These are phyloP conservation scores for Delphinus delphis DNA, from an alignment of 2,113 vertebrate species.

Conservation along the genomic window DNA sequence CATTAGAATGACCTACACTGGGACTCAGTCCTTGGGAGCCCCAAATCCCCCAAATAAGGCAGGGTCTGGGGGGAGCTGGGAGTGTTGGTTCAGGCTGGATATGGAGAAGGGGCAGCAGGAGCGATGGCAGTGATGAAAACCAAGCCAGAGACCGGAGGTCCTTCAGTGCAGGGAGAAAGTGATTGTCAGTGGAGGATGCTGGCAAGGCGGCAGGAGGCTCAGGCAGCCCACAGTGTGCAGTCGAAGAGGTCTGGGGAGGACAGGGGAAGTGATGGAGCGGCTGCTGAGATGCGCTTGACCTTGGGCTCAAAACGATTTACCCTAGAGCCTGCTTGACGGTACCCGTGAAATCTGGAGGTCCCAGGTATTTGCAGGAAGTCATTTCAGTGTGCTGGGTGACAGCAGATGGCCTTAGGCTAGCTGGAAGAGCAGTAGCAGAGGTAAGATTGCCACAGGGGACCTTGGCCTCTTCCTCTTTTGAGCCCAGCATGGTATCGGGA, in stretches of 20 bases:
- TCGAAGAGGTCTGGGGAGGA: not conserved
- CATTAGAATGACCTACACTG: not conserved
- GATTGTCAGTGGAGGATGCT: too few species aligned
- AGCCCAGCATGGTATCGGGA: rapidly evolving
- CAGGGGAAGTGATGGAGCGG: not conserved
- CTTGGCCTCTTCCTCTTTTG: not conserved
- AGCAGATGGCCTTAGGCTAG: not conserved
- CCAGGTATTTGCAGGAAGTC: not conserved
- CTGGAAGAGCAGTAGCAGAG: not conserved
- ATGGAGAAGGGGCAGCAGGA: not conserved
- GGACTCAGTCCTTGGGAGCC: not conserved
- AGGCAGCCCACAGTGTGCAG: not conserved
- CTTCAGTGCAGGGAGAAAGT: not conserved
- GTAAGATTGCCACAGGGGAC: not conserved
- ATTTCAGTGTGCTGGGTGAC: not conserved
- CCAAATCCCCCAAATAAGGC: too few species aligned
- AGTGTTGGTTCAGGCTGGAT: rapidly evolving
- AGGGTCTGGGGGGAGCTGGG: not conserved
- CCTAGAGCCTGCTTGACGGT: not conserved
- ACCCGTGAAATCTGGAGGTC: not conserved
- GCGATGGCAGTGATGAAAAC: rapidly evolving
- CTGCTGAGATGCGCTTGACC: not conserved
- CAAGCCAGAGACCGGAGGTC: not conserved
- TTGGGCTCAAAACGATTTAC: not conserved
- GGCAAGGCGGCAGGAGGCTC: not conserved